These are phyloP conservation scores for Malthinus seriepunctatus DNA, from an alignment of 2,888 invertebrate species.

Conservation along the genomic window DNA sequence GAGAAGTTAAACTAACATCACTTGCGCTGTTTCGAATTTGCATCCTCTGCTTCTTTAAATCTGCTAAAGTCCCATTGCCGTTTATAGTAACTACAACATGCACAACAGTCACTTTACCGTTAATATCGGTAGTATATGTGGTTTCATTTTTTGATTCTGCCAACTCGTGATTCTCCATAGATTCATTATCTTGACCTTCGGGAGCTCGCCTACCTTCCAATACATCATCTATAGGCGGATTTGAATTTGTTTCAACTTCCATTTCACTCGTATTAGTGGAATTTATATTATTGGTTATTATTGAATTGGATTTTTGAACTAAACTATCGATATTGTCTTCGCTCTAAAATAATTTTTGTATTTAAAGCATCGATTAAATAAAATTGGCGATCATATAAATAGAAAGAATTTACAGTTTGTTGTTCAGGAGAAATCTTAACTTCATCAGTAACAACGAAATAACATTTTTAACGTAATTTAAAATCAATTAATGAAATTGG, in stretches of 20 bases:
- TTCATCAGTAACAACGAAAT: too few relatives aligned
- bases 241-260: constrained; percentile 13
- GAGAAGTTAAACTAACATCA: constrained; percentile 48
- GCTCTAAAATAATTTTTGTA: constrained; percentile 35
- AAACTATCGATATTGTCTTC: constrained; percentile 37
- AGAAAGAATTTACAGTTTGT: too few relatives aligned
- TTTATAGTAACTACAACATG: constrained; percentile 77
- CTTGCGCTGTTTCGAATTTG: constrained; percentile 74
- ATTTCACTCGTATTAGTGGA: constrained; percentile 32
- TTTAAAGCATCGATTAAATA: not conserved
- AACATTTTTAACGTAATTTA: too few relatives aligned
- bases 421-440: too few relatives aligned
- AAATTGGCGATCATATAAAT: too few relatives aligned
- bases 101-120: constrained; percentile 56
- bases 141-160: constrained; percentile 61
- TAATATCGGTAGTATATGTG: constrained; percentile 71
- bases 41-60: constrained; percentile 90
- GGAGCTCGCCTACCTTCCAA: constrained; percentile 67
- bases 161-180: constrained; percentile 63
- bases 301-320: constrained; percentile 26
- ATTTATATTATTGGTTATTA: constrained; percentile 21
- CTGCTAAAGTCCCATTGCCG: constrained; percentile 79
- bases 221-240: constrained; percentile 33
- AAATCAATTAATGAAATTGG: too few relatives aligned
- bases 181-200: constrained; percentile 82